Percentiles rank a stretch among this genome's conserved stretches.
phyloP scores from a whole-genome alignment of 2,888 invertebrate species.

The Drosophila putrida region DNA sequence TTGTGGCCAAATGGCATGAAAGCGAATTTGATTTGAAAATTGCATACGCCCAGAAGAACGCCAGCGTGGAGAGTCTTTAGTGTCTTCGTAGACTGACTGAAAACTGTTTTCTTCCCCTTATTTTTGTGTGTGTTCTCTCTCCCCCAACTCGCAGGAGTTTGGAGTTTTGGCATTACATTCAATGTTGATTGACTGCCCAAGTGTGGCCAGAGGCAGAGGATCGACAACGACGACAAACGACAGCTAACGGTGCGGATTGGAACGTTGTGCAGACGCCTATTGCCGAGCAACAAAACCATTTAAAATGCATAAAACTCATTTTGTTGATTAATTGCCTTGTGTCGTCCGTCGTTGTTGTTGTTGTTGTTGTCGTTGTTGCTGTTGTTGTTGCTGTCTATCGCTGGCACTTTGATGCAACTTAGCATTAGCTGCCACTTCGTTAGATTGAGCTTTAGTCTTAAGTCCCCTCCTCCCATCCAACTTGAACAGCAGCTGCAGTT shows the following conservation, averaged over 20 bases:
- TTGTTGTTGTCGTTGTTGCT: conserved; percentile 12
- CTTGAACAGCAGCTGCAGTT: conserved; percentile 43
- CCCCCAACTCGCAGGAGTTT: too few relatives aligned
- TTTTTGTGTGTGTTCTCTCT: background rate
- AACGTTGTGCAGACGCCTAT: conserved; percentile 28
- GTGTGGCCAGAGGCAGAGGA: conserved; percentile 49
- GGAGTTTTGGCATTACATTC: conserved; percentile 19
- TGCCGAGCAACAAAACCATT: conserved; percentile 53
- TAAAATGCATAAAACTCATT: conserved; percentile 81
- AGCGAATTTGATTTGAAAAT: conserved; percentile 74
- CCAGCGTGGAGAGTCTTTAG: conserved; percentile 7
- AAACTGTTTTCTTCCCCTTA: background rate
- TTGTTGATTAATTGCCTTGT: conserved; percentile 71
- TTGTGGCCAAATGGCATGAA: conserved; percentile 73
- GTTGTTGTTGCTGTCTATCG: conserved; percentile 19
- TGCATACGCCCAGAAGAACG: conserved; percentile 48
- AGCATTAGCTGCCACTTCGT: conserved; percentile 15
- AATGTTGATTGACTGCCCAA: conserved; percentile 60
- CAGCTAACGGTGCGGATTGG: conserved; percentile 61
- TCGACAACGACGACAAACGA: conserved; percentile 52
- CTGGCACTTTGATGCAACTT: conserved; percentile 32
- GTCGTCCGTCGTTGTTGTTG: conserved; percentile 46
- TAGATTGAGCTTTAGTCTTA: conserved; percentile 21
- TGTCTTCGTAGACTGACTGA: background rate
- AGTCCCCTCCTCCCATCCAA: conserved; percentile 5